These are phyloP conservation scores for Ommatoiulus sabulosus DNA, from an alignment of 2,888 invertebrate genomes.

Conservation along the genomic window DNA sequence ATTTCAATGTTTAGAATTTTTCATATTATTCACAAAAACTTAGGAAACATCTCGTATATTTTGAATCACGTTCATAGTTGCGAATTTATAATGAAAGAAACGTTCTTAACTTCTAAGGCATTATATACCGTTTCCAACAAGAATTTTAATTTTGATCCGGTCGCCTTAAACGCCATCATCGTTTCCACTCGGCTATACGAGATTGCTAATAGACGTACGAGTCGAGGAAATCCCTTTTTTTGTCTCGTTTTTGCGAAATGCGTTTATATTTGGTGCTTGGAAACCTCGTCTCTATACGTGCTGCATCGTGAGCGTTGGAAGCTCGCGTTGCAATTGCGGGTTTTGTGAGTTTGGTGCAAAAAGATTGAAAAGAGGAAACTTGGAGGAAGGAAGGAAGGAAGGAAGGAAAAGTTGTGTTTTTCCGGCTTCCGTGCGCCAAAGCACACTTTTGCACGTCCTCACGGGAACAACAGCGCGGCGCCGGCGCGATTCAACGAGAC, in stretches of 20 bases:
- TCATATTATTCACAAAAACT: too few species aligned
- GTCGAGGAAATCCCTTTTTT: not conserved
- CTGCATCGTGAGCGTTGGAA: conserved; percentile 2
- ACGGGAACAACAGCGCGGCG: conserved; percentile 39
- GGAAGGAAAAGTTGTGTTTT: conserved; percentile 56
- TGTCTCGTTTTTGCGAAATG: not conserved
- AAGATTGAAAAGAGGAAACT: conserved; percentile 57
- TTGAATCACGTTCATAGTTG: too few species aligned
- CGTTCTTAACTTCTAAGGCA: too few species aligned
- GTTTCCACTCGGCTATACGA: not conserved
- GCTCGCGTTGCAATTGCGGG: conserved; percentile 27
- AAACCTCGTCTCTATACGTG: too few species aligned
- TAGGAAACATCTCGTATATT: too few species aligned
- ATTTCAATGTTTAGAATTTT: too few species aligned
- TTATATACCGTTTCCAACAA: too few species aligned
- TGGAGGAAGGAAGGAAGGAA: conserved; percentile 57
- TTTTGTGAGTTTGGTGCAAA: conserved; percentile 48
- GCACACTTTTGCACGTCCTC: conserved; percentile 50
- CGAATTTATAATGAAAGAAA: too few species aligned
- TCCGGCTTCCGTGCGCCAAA: conserved; percentile 55
- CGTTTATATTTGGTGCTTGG: not conserved
- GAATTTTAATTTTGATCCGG: too few species aligned
- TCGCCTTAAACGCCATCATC: too few species aligned
- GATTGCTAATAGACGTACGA: conserved; percentile 3
- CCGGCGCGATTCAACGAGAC: conserved; percentile 12